A percentile compares a stretch with the other conserved stretches of the same genome.
Conservation (phyloP, 2,888 invertebrate genomes). For the Tillus elongatus region DNA sequence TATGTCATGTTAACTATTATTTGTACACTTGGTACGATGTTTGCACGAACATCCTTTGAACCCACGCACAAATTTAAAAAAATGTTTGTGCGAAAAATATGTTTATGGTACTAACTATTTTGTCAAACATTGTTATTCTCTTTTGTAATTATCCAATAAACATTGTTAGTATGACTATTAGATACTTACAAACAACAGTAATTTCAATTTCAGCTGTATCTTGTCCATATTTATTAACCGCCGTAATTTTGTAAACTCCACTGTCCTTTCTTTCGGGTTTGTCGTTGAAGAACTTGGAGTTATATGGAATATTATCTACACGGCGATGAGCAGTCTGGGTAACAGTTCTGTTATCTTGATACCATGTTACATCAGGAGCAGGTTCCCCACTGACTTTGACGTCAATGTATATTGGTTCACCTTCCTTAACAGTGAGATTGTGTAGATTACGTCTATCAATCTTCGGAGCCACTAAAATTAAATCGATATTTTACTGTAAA, state of each 20-base stretch:
- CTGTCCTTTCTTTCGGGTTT: slow-evolving; percentile 81
- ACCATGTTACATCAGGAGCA: slow-evolving; percentile 82
- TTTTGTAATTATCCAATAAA: too few relatives aligned
- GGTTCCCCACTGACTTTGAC: slow-evolving; percentile 88
- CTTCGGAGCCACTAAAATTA: slow-evolving; percentile 77
- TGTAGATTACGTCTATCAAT: slow-evolving; percentile 87
- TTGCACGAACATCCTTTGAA: too few relatives aligned
- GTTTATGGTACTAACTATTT: too few relatives aligned
- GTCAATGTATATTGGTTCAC: slow-evolving; percentile 82
- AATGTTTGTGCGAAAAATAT: too few relatives aligned
- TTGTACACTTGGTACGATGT: too few relatives aligned
- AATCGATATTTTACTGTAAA: slow-evolving; percentile 10
- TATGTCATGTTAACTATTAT: too few relatives aligned
- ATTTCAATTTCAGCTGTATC: slow-evolving; percentile 88
- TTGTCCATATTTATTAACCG: slow-evolving; percentile 77
- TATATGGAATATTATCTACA: slow-evolving; percentile 75
- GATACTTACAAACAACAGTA: slow-evolving; percentile 76
- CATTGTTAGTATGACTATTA: too few relatives aligned
- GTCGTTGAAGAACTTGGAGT: slow-evolving; percentile 79
- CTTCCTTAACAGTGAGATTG: slow-evolving; percentile 80
- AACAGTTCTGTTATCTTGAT: slow-evolving; percentile 69
- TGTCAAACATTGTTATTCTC: too few relatives aligned
- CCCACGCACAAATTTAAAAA: too few relatives aligned
- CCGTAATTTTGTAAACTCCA: slow-evolving; percentile 81
- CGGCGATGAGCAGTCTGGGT: slow-evolving; percentile 52